phyloP scores from a whole-genome alignment of 2,888 invertebrate species.

The Timandra comae region DNA sequence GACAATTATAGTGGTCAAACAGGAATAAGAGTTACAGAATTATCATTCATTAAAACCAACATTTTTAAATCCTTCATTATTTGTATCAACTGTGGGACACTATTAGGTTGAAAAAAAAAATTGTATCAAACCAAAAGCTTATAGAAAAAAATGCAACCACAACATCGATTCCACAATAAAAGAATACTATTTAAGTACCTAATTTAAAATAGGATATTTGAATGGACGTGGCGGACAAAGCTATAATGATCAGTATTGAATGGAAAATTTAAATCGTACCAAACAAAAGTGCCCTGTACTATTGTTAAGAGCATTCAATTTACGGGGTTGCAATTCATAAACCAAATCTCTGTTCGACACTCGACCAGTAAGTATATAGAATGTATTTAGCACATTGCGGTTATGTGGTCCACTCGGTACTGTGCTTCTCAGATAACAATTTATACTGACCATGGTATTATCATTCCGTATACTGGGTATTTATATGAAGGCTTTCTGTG shows the following conservation, averaged over 20 bases:
- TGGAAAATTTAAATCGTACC: conserved; percentile 49
- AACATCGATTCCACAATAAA: neutral
- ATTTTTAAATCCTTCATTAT: too few species aligned
- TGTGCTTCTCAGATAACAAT: conserved; percentile 56
- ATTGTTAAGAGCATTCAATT: conserved; percentile 54
- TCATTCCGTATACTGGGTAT: too few species aligned
- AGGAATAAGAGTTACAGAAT: too few species aligned
- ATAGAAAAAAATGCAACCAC: too few species aligned
- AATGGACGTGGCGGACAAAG: conserved; percentile 32
- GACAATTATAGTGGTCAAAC: too few species aligned
- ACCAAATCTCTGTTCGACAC: conserved; percentile 57
- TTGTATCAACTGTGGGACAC: too few species aligned
- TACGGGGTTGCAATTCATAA: conserved; percentile 51
- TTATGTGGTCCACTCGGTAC: conserved; percentile 32
- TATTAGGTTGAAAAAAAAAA: too few species aligned
- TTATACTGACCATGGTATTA: too few species aligned
- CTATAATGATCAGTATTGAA: conserved; percentile 33
- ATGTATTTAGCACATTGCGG: conserved; percentile 58
- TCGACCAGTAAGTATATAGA: conserved; percentile 51
- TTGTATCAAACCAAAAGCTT: neutral
- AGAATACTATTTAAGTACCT: conserved; percentile 4
- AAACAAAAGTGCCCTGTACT: conserved; percentile 36
- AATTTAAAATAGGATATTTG: conserved; percentile 32
- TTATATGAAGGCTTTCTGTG: too few species aligned
- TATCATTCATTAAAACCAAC: too few species aligned